Base-by-base conservation (phyloP, 2,888 invertebrate species). In the Omphaloscelis lunosa region DNA sequence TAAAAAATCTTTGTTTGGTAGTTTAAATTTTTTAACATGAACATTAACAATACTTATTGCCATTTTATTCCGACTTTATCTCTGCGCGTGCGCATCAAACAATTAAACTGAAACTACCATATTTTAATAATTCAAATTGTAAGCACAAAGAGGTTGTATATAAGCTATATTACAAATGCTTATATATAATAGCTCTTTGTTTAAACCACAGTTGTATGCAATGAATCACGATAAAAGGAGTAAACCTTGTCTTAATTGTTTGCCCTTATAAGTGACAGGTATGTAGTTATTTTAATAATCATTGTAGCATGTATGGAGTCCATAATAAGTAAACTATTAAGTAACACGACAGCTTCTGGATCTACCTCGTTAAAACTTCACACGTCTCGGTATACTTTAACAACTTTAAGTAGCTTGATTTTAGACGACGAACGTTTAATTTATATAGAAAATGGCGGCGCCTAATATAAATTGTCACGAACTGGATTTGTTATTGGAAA, bases 311-410 rank as follows among this genome's bases (percentile, higher is more conserved):
- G 12, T 67, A 73, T 56, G 59, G 76, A 73, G 66, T 74, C 59
- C 51, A 75, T 89, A 79, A 74, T 87, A 87, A 82, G 86, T 86
- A 69, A 91, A 90, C 89, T 91, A 90, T 89, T 90, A 91, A 89
- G 89, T 89, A 89, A 85, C 84, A 85, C 87, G 86, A 87, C 89
- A 90, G 88, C 90, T 89, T 84, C 83, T 86, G 87, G 89, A 91
- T 87, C 89, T 86, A 88, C 86, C 93, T 94, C 91, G 94, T 94
- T 94, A 94, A 92, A 94, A 94, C 93, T 94, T 94, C 91, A 91
- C 91, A 91, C 93, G 90, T 90, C 89, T 89, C 86, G 88, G 89
- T 90, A 92, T 91, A 92, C 90, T 93, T 92, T 93, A 93, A 92
- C 92, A 91, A 92, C 92, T 90, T 91, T 89, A 84, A 88, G 83